Evolutionary conservation across 2,113 vertebrate species (phyloP), one percentile per base, ranked within the genome.

Genomic region (Gobius niger): DNA sequence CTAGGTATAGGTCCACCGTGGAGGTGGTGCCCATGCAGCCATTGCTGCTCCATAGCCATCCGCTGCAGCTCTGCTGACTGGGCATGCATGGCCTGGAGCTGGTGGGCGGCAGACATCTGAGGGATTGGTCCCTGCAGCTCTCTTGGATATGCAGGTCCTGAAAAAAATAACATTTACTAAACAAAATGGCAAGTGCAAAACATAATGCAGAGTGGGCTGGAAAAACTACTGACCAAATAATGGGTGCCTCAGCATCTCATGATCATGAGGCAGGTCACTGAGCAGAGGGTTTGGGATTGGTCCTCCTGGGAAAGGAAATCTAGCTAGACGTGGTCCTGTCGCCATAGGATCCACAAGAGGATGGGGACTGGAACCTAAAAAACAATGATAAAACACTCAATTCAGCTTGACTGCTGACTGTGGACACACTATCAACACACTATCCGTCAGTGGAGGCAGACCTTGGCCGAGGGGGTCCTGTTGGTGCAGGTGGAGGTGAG

Each of bases 11-110:
- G 94, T 44, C 96, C 96, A 1, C 96, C 96, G 0, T 98, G 97
- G 90, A 99, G 92, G 91, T 98, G 97, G 78, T 99, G 97, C 24
- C 95, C 96, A 0, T 99, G 97, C 80, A 99, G 92, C 97, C 98
- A 99, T 90, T 99, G 97, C 90, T 99, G 97, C 87, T 99, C 98
- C 95, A 99, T 94, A 9, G 97, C 98, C 91, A 99, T 94, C 89
- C 98, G 94, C 44, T 99, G 98, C 85, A 99, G 92, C 92, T 99
- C 98, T 6, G 96, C 96, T 0, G 97, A 99, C 93, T 99, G 98
- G 59, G 96, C 97, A 0, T 99, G 98, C 98, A 99, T 98, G 79
- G 96, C 98, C 90, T 99, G 98, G 59, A 99, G 93, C 82, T 99
- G 98, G 85, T 99, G 98, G 24, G 98, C 96, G 0, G 98, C 98